Conservation (phyloP, 1,140 invertebrate species). For the Drosophila nannoptera region DNA sequence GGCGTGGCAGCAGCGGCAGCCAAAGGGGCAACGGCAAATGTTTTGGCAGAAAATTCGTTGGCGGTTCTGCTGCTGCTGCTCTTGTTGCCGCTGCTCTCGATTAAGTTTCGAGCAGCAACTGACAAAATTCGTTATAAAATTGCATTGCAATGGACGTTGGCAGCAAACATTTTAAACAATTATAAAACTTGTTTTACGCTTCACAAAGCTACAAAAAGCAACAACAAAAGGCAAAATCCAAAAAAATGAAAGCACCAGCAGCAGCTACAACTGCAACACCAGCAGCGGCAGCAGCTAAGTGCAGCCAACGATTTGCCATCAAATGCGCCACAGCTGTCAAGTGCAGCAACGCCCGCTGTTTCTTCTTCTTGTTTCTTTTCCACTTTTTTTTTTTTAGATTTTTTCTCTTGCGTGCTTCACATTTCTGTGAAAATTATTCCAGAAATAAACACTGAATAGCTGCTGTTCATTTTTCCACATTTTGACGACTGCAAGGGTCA, state of each 20-base stretch:
- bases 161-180: conserved; percentile 75
- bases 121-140: conserved; percentile 77
- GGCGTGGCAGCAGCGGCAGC: conserved; percentile 13
- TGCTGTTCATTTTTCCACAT: conserved; percentile 13
- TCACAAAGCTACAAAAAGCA: conserved; percentile 60
- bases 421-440: conserved; percentile 31
- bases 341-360: conserved; percentile 46
- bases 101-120: conserved; percentile 73
- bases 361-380: not conserved
- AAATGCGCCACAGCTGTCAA: conserved; percentile 73
- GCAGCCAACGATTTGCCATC: conserved; percentile 73
- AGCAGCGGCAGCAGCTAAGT: conserved; percentile 49
- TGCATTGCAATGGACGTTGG: conserved; percentile 65
- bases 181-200: conserved; percentile 77
- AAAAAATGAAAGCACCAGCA: conserved; percentile 16
- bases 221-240: conserved; percentile 21
- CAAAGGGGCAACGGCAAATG: conserved; percentile 21
- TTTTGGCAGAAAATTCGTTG: conserved; percentile 46
- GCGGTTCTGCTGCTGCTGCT: conserved; percentile 21
- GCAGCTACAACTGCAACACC: conserved; percentile 23
- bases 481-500: not conserved
- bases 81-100: conserved; percentile 55
- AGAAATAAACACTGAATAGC: conserved; percentile 28
- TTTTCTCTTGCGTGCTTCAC: conserved; percentile 6
- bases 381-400: conserved; percentile 6